Evolutionary conservation across 2,888 invertebrate genomes (phyloP), one percentile per base, ranked within the genome.

Genomic region (Campaea margaritaria): DNA sequence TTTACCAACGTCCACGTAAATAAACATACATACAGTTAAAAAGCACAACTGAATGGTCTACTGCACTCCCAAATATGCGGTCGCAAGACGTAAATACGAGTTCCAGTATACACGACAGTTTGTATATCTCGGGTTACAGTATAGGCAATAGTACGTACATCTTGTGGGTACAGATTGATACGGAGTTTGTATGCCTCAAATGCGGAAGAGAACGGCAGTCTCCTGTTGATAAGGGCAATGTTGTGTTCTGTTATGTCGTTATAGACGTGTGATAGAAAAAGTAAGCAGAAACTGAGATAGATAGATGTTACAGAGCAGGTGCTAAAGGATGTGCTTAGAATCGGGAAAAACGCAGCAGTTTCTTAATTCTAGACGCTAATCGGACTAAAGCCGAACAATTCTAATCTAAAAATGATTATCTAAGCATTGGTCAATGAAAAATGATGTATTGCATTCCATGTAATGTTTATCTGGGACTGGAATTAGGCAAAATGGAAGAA

Each of bases 61-160:
- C 76, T 83, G 80, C 73, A 78, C 81, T 75, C 71, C 51, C 57
- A 77, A 73, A 70, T 81, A 86, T 86, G 86, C 83, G 81, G 81
- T 72, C 80, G 72, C 73, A 68, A 73, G 72, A 75, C 73, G 77
- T 68, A 80, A 74, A 82, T 80, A 77, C 70, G 65, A 55, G 64
- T 68, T 57, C 48, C 12, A 70, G 74, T 63, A 67, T 73, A 72
- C 66, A 67, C 70, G 60, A 45, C 64, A 66, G 64, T 67, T 64
- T 52, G 64, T 67, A 64, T 69, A 2, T 39, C 28, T 12, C 45
- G 5, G 46, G 12, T 13, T 7, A 51, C 46, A 48, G 52, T 43
- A 43, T 58, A 43, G 9, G 27, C 27, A 8, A 42, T 27, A 52
- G 39, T 34, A 28, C 11, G 38, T 54, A 41, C 28, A 28, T 12